Base-by-base conservation (phyloP, 2,888 invertebrate species). In the Synergus itoensis region DNA sequence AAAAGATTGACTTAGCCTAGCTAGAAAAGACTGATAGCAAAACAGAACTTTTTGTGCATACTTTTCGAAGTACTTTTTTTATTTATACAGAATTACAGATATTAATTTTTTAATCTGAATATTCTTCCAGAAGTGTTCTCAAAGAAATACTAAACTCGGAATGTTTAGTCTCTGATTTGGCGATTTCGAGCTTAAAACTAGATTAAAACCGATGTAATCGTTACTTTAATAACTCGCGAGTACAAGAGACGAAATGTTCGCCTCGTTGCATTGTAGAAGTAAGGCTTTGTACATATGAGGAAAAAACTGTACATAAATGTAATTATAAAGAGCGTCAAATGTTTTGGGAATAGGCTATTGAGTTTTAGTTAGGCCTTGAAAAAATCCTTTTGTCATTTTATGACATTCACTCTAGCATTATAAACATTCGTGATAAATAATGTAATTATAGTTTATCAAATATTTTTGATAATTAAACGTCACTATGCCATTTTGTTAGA, bases 321-420 rank as follows among this genome's bases (percentile, higher is more conserved):
- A 73, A 73, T 73, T 73, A 73, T 53, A 73, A 73, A 73, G 48
- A 9, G 36, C 11, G 73, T 73, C n/a, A 73, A 48, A 73, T 36
- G 9, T 73, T 36, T 73, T 16, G 28, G 16, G n/a, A 53, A 48
- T n/a, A 36, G n/a, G 21, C 16, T 14, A 18, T 28, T 69, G 45
- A 48, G 16, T 40, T 67, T 28, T 16, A 69, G 21, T 48, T 69
- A 48, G 48, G 28, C 21, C 28, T n/a, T 21, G 3, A 14, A 69
- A 69, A 45, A 48, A 48, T 36, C 5, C 16, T 12, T 45, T 48
- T 28, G 14, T 16, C 21, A 7, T 69, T 48, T 48, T 21, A 21
- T 28, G 12, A 11, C 16, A 48, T 67, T 45, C 14, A 40, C 41
- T 41, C n/a, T 60, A 9, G 21, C 16, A 16, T 53, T n/a, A 53